A percentile compares a stretch with the other conserved stretches of the same genome.
phyloP scores from a whole-genome alignment of 2,113 vertebrate species.

The Ptychochromis oligacanthus region DNA sequence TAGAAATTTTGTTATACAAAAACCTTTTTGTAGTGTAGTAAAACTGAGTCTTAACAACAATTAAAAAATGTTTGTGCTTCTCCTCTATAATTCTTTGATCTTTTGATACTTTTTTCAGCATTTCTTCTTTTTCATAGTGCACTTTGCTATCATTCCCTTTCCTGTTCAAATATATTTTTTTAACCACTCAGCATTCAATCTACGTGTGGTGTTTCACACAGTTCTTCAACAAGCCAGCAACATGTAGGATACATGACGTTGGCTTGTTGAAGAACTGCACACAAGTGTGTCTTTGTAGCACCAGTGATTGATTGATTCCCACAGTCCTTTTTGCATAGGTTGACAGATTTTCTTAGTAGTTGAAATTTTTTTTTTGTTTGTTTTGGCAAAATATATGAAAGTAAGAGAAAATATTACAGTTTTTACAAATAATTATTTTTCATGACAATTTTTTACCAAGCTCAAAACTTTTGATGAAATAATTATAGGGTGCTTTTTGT shows the following conservation, averaged over 20 bases:
- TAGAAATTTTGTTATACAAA: too few species aligned
- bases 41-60: too few species aligned
- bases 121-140: too few species aligned
- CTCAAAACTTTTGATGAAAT: conserved; percentile 1
- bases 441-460: not conserved
- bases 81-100: too few species aligned
- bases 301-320: not conserved
- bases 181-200: too few species aligned
- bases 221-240: not conserved
- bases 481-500: not conserved
- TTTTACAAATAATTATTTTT: not conserved
- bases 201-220: too few species aligned
- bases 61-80: too few species aligned
- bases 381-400: not conserved
- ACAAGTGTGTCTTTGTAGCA: not conserved
- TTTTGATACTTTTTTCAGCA: too few species aligned
- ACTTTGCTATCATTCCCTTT: too few species aligned
- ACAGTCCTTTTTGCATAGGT: not conserved
- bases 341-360: not conserved
- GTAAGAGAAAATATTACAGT: not conserved
- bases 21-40: too few species aligned
- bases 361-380: not conserved
- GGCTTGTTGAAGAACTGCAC: not conserved
- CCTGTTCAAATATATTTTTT: too few species aligned
- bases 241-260: not conserved